Evolutionary conservation across 23 tunicate genomes (phyloP).

Genomic region (Halocynthia roretzi): DNA sequence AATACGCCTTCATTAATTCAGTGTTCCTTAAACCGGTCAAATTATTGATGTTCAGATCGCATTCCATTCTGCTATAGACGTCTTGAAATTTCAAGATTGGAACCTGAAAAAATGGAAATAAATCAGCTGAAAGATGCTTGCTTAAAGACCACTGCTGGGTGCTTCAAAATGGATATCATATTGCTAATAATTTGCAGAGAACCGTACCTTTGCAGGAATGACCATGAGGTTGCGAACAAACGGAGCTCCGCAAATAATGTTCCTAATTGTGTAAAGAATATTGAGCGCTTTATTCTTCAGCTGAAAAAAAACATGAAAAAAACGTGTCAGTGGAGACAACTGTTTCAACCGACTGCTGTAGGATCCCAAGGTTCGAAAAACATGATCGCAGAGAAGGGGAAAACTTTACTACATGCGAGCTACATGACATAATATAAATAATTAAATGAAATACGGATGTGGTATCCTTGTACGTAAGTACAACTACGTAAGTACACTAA

Average conservation of each 20-base stretch:
- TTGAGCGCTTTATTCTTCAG: no score
- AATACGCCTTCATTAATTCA: conserved; percentile 49
- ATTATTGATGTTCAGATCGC: conserved; percentile 74
- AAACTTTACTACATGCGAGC: no score
- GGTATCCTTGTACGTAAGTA: no score
- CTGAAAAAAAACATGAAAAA: no score
- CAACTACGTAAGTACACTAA: no score
- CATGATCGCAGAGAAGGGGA: no score
- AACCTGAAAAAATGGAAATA: conserved; percentile 32
- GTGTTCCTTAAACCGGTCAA: conserved; percentile 66
- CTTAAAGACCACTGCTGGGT: neutral
- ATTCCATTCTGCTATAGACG: conserved; percentile 34
- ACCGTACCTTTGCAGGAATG: conserved; percentile 60
- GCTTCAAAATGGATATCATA: neutral
- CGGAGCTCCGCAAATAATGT: conserved; percentile 20
- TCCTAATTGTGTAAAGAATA: no score
- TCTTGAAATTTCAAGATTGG: conserved; percentile 65
- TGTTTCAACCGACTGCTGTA: no score
- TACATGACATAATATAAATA: no score
- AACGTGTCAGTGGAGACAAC: no score
- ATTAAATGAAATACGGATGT: no score
- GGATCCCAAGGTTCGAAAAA: no score
- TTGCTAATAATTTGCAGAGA: neutral
- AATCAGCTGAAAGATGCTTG: neutral
- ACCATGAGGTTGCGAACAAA: conserved; percentile 50